Conservation (phyloP, 1,140 invertebrate species). For the Melanaphis sacchari region DNA sequence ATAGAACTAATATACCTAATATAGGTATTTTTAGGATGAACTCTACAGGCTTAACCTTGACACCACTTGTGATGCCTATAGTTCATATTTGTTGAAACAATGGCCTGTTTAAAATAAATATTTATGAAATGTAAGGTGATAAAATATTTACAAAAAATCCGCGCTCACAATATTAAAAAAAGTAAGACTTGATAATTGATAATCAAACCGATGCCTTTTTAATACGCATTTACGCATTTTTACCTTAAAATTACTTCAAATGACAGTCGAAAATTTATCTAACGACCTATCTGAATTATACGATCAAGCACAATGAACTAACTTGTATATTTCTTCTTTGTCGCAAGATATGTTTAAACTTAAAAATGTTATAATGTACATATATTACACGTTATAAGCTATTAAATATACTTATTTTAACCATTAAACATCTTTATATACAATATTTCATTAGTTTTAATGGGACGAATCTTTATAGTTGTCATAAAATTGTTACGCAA, state of each 20-base stretch:
- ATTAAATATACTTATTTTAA: too few species aligned
- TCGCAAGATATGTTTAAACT: background rate
- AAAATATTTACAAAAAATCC: background rate
- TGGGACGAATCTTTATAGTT: background rate
- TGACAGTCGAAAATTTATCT: background rate
- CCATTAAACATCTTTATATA: background rate
- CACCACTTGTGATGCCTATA: background rate
- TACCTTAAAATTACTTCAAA: background rate
- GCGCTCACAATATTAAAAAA: background rate
- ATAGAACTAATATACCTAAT: too few species aligned
- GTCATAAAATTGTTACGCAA: background rate
- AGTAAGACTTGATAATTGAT: background rate
- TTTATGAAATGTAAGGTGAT: background rate
- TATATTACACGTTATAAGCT: background rate
- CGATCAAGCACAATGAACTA: background rate
- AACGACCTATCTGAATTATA: background rate
- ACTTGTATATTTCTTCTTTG: background rate
- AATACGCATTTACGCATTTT: background rate
- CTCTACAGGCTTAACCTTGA: background rate
- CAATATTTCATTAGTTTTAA: background rate
- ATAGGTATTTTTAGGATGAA: background rate
- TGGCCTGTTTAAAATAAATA: background rate
- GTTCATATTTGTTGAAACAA: background rate
- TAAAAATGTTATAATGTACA: background rate
- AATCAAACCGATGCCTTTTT: background rate